Evolutionary conservation across 2,888 invertebrate species (phyloP).

Genomic region (Arge pagana): DNA sequence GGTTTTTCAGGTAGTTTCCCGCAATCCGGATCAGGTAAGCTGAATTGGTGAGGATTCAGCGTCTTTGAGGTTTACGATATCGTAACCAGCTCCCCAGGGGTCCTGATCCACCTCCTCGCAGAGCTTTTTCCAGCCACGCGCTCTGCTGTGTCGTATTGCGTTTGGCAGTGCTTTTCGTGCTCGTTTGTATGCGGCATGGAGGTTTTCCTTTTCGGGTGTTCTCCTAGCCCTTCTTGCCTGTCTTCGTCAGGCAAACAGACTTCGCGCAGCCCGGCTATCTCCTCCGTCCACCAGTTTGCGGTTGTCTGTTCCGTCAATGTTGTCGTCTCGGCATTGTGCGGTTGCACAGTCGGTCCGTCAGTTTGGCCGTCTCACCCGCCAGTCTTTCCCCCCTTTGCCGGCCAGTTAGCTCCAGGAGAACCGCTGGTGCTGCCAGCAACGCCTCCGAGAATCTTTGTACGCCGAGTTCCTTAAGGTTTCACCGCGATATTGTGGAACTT

Average conservation of each 20-base stretch:
- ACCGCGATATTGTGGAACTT: neutral
- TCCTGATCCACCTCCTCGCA: too few relatives aligned
- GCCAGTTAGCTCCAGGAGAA: slow-evolving; percentile 23
- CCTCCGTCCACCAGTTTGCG: neutral
- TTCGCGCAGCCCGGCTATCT: too few relatives aligned
- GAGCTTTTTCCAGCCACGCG: slow-evolving; percentile 30
- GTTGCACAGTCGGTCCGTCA: too few relatives aligned
- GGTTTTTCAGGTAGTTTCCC: neutral
- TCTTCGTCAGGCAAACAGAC: neutral
- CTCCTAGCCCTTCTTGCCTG: neutral
- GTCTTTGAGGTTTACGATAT: slow-evolving; percentile 30
- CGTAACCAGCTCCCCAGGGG: slow-evolving; percentile 33
- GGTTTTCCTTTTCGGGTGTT: too few relatives aligned
- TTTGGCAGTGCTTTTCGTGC: slow-evolving; percentile 20
- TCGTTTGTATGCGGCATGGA: slow-evolving; percentile 6
- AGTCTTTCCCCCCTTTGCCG: too few relatives aligned
- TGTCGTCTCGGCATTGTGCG: too few relatives aligned
- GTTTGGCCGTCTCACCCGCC: too few relatives aligned
- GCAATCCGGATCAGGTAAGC: neutral
- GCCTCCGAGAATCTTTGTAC: slow-evolving; percentile 14
- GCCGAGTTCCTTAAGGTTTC: neutral
- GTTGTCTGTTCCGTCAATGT: neutral
- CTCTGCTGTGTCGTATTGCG: slow-evolving; percentile 27
- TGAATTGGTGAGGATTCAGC: slow-evolving; percentile 12
- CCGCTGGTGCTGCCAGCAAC: slow-evolving; percentile 22